Percentiles rank a stretch among this genome's conserved stretches.
Evolutionary conservation across 2,113 vertebrate genomes (phyloP).

Genomic region (Laticauda colubrina): DNA sequence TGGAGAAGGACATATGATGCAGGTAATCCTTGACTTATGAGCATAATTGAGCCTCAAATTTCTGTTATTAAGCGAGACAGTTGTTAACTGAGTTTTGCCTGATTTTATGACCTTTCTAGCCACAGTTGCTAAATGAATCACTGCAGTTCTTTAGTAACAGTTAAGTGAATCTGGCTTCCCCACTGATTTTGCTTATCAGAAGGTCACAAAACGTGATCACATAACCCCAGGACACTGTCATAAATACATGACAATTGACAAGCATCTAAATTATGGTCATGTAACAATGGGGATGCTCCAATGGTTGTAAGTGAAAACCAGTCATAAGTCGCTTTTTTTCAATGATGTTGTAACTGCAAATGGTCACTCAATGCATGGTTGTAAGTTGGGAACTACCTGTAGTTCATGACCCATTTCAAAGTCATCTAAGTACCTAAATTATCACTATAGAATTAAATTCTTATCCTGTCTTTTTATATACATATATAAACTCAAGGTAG

Average conservation of each 20-base stretch:
- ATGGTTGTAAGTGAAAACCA: neutral
- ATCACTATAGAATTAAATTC: too few relatives aligned
- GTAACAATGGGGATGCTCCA: neutral
- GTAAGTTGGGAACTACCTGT: neutral
- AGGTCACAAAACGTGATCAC: neutral
- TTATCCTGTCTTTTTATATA: neutral
- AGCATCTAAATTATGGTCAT: neutral
- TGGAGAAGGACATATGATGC: too few relatives aligned
- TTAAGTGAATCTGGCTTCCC: neutral
- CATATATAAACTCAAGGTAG: neutral
- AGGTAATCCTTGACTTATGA: too few relatives aligned
- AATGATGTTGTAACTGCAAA: neutral
- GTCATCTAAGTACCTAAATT: neutral
- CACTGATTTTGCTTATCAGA: neutral
- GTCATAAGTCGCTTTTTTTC: neutral
- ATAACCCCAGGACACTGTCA: neutral
- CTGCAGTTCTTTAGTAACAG: neutral
- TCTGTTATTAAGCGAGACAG: too few relatives aligned
- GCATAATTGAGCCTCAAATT: too few relatives aligned
- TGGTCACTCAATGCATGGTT: too few relatives aligned
- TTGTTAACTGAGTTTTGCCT: neutral
- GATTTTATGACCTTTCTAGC: neutral
- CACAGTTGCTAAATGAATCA: neutral
- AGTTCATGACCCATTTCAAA: neutral
- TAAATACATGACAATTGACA: neutral